phyloP scores from a whole-genome alignment of 2,797 vertebrate species.

The Enteromius argenteus region DNA sequence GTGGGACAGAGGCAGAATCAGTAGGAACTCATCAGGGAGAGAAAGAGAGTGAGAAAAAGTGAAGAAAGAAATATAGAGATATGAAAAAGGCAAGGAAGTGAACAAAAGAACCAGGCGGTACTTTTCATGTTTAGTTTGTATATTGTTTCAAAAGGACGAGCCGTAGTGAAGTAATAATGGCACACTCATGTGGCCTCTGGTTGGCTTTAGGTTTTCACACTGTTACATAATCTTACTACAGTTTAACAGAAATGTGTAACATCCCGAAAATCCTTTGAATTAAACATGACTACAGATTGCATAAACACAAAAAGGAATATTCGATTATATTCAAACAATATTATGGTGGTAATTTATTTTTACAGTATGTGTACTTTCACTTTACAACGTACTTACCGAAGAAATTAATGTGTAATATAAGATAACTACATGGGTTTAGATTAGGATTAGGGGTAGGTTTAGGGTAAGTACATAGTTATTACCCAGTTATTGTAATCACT shows the following conservation, averaged over 20 bases:
- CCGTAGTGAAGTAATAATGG: background rate
- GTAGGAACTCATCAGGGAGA: slow-evolving; percentile 57
- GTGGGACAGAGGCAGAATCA: slow-evolving; percentile 77
- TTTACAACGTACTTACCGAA: background rate
- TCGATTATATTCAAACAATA: background rate
- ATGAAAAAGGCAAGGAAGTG: slow-evolving; percentile 26
- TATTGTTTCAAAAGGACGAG: slow-evolving; percentile 2
- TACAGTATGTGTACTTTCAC: background rate
- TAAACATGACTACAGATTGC: background rate
- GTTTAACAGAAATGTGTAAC: slow-evolving; percentile 11
- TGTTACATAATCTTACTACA: slow-evolving; percentile 44
- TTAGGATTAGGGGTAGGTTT: background rate
- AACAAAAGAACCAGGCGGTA: slow-evolving; percentile 1
- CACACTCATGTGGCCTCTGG: background rate
- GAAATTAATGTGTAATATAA: background rate
- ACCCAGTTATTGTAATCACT: background rate
- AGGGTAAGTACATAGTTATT: background rate
- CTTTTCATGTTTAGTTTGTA: slow-evolving; percentile 20
- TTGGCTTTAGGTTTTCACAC: slow-evolving; percentile 11
- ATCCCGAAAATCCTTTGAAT: background rate
- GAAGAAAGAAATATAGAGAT: slow-evolving; percentile 17
- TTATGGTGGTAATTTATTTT: background rate
- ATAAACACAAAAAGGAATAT: background rate
- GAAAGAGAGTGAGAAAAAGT: slow-evolving; percentile 28
- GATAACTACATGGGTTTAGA: background rate